Conservation (phyloP, 2,888 invertebrate species). For the Polydrusus tereticollis region DNA sequence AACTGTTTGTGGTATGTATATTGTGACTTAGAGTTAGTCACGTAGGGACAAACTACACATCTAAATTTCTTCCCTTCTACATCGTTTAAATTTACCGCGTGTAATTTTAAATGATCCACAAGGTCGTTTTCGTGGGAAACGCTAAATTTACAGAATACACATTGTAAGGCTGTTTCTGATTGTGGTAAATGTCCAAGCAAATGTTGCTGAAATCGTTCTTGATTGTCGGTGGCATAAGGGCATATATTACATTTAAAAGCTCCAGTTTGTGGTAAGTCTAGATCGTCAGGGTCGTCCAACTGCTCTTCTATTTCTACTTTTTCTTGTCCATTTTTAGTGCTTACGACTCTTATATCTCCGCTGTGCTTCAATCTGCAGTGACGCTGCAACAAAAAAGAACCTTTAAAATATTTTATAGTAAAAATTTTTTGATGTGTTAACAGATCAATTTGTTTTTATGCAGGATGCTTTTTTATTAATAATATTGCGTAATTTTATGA, state of each 20-base stretch:
- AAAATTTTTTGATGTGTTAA: no score
- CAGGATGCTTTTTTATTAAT: no score
- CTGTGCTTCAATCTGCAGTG: conserved; percentile 85
- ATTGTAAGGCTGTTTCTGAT: conserved; percentile 77
- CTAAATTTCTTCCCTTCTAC: conserved; percentile 76
- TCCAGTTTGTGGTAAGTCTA: conserved; percentile 64
- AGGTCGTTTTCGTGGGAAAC: conserved; percentile 79
- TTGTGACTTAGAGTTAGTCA: conserved; percentile 88
- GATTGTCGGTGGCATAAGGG: conserved; percentile 76
- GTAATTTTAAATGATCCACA: conserved; percentile 76
- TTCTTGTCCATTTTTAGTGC: conserved; percentile 70
- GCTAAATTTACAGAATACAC: conserved; percentile 85
- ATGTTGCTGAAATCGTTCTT: conserved; percentile 74
- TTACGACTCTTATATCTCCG: conserved; percentile 79
- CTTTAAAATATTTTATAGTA: not conserved
- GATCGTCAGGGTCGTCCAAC: conserved; percentile 63
- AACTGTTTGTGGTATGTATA: conserved; percentile 90
- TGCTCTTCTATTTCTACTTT: conserved; percentile 65
- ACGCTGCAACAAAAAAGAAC: conserved; percentile 70
- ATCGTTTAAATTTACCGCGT: conserved; percentile 62
- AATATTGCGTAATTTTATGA: no score
- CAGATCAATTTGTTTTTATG: no score
- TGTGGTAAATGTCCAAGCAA: conserved; percentile 79
- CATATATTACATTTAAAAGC: conserved; percentile 76
- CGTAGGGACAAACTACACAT: conserved; percentile 86